Conservation (phyloP, 2,797 vertebrate species). For the Myoxocephalus aenaeus region DNA sequence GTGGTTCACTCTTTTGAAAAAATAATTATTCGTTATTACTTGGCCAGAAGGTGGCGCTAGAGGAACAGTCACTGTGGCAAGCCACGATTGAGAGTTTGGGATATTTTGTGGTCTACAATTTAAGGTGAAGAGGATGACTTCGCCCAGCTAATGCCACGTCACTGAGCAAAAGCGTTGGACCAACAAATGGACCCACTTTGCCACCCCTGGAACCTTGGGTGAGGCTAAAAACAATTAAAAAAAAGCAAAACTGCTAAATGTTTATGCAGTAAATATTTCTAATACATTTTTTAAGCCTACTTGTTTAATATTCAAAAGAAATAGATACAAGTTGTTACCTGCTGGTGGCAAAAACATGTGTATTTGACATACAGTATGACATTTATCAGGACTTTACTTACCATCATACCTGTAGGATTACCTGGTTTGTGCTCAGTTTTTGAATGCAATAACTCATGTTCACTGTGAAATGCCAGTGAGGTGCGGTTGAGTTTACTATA, state of each 20-base stretch:
- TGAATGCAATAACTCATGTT: slow-evolving; percentile 15
- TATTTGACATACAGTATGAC: neutral
- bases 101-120: neutral
- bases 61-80: neutral
- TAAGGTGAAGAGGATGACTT: neutral
- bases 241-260: neutral
- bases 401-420: slow-evolving; percentile 47
- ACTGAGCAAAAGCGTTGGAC: neutral
- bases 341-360: neutral
- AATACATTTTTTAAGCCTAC: neutral
- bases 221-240: neutral
- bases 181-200: neutral
- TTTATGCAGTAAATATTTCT: neutral
- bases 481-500: slow-evolving; percentile 7
- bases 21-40: neutral
- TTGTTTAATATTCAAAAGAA: neutral
- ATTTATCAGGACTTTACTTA: slow-evolving; percentile 58
- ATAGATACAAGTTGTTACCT: neutral
- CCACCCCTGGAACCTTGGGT: neutral
- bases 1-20: neutral
- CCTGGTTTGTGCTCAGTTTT: slow-evolving; percentile 9
- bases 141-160: neutral
- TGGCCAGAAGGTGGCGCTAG: neutral
- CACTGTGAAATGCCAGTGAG: slow-evolving; percentile 1
- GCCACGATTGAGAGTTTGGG: neutral